Percentiles rank a stretch among this genome's conserved stretches.
Evolutionary conservation across 1,140 invertebrate genomes (phyloP).

Genomic region (Vanessa atalanta): DNA sequence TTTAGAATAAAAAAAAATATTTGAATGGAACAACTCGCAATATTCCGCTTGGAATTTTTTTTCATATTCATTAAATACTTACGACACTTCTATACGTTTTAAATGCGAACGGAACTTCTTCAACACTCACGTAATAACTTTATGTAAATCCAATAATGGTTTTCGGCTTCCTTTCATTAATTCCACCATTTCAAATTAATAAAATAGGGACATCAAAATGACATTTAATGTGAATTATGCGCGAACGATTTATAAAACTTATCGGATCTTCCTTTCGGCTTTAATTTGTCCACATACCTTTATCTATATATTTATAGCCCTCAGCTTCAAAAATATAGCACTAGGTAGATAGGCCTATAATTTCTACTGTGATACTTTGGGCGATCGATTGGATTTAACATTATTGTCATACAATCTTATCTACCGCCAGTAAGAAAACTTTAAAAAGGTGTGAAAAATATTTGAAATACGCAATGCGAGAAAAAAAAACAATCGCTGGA

Average conservation of each 20-base stretch:
- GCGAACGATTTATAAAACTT: not conserved
- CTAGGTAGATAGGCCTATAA: too few species aligned
- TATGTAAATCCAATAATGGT: slow-evolving; percentile 33
- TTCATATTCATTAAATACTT: slow-evolving; percentile 2
- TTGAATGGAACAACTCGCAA: not conserved
- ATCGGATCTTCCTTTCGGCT: not conserved
- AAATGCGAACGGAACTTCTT: slow-evolving; percentile 23
- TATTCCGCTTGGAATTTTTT: not conserved
- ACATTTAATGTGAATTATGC: not conserved
- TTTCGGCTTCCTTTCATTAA: slow-evolving; percentile 28
- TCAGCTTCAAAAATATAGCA: too few species aligned
- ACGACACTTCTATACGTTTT: slow-evolving; percentile 3
- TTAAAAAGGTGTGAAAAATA: too few species aligned
- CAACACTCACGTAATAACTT: slow-evolving; percentile 16
- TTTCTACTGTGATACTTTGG: too few species aligned
- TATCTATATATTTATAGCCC: too few species aligned
- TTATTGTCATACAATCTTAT: too few species aligned
- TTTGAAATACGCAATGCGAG: too few species aligned
- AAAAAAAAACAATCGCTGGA: too few species aligned
- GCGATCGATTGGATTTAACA: too few species aligned
- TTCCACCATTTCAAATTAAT: slow-evolving; percentile 10
- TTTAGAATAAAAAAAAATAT: too few species aligned
- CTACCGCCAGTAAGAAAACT: too few species aligned
- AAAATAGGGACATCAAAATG: not conserved
- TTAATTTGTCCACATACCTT: not conserved